Evolutionary conservation across 92 coral and sea anemone species (phyloP).

Genomic region (Heliopora coerulea): DNA sequence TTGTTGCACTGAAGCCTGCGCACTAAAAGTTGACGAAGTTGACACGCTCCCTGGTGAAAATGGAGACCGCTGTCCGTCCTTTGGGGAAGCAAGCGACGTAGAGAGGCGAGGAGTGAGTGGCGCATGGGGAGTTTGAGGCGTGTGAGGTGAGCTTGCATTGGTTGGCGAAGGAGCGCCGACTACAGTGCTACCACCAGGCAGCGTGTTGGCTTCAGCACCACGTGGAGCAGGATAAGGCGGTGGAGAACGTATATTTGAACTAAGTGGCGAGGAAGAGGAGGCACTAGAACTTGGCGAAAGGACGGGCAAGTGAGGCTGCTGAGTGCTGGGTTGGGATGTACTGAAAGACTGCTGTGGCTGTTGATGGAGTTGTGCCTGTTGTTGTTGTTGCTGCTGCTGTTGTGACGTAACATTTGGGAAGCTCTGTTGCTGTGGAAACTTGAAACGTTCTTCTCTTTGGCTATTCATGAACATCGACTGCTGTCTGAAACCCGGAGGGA

Average conservation of each 20-base stretch:
- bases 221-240: constrained; percentile 91
- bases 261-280: constrained; percentile 83
- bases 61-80: constrained; percentile 85
- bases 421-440: constrained; percentile 66
- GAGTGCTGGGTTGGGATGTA: constrained; percentile 31
- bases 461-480: constrained; percentile 62
- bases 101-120: constrained; percentile 83
- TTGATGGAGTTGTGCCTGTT: constrained; percentile 43
- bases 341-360: constrained; percentile 24
- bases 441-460: constrained; percentile 65
- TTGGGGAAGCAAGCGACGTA: constrained; percentile 92
- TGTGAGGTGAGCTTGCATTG: constrained; percentile 90
- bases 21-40: constrained; percentile 36
- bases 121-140: constrained; percentile 92
- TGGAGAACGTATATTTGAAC: constrained; percentile 84
- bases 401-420: constrained; percentile 65
- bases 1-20: constrained; percentile 8
- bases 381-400: constrained; percentile 57
- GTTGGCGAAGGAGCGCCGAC: constrained; percentile 93
- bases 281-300: constrained; percentile 81
- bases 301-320: constrained; percentile 63
- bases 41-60: constrained; percentile 84
- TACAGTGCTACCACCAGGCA: constrained; percentile 68
- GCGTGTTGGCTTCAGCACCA: constrained; percentile 57
- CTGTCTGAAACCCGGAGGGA: constrained; percentile 56